A percentile compares a stretch with the other conserved stretches of the same genome.
Conservation (phyloP, 1,140 invertebrate species). For the Zaprionus lachaisei region DNA sequence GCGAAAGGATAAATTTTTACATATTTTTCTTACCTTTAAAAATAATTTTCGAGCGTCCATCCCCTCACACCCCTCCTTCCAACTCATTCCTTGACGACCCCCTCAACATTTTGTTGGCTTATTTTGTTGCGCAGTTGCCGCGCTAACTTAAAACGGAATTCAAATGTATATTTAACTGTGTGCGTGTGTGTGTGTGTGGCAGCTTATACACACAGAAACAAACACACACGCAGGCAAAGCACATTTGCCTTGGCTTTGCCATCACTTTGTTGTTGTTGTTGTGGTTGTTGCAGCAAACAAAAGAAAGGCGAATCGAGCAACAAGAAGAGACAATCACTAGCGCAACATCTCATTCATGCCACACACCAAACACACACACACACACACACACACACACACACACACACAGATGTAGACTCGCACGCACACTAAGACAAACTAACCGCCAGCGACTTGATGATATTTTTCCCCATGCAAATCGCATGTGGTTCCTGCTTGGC, state of each 20-base stretch:
- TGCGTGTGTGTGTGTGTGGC: conserved; percentile 14
- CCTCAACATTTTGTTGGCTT: conserved; percentile 59
- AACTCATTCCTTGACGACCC: too few species aligned
- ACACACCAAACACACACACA: conserved; percentile 13
- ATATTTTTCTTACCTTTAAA: conserved; percentile 74
- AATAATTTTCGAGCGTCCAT: conserved; percentile 56
- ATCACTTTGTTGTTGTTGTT: background rate
- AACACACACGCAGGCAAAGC: conserved; percentile 16
- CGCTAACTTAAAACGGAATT: conserved; percentile 80
- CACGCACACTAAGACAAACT: conserved; percentile 21
- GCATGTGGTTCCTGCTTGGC: conserved; percentile 56
- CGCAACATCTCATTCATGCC: conserved; percentile 71
- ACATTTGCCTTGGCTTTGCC: conserved; percentile 47
- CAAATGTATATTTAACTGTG: conserved; percentile 73
- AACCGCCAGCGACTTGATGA: conserved; percentile 52
- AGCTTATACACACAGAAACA: conserved; percentile 2
- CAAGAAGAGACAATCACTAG: conserved; percentile 69
- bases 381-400: conserved; percentile 3
- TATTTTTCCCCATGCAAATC: conserved; percentile 74
- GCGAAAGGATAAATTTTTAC: conserved; percentile 70
- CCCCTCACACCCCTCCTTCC: background rate
- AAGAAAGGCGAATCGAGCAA: conserved; percentile 63
- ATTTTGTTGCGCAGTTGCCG: conserved; percentile 60
- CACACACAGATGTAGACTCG: background rate
- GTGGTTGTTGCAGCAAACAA: conserved; percentile 47